Conservation (phyloP, 2,888 invertebrate species). For the Microctonus aethiopoides region DNA sequence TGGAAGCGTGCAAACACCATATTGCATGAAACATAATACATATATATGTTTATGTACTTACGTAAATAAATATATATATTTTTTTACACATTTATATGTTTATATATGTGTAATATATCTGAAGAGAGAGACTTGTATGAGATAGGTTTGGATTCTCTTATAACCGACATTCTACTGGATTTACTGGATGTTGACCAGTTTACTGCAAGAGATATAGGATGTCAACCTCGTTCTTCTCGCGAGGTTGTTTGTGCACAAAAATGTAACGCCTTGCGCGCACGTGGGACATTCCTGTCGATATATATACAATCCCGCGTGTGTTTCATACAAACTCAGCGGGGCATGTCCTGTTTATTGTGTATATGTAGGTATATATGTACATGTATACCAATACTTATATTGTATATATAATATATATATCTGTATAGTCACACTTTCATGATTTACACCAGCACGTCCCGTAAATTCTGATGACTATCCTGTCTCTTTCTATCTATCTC, state of each 20-base stretch:
- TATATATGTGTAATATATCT: not conserved
- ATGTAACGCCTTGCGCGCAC: slow-evolving; percentile 13
- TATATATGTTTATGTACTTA: not conserved
- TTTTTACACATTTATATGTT: not conserved
- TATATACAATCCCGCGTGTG: slow-evolving; percentile 1
- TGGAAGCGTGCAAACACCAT: slow-evolving; percentile 2
- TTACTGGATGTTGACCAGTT: slow-evolving; percentile 18
- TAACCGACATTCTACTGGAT: slow-evolving; percentile 24
- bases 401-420: not conserved
- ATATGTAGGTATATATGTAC: no score
- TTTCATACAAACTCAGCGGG: not conserved
- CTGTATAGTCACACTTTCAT: not conserved
- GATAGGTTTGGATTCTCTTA: not conserved
- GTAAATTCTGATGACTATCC: slow-evolving; percentile 14
- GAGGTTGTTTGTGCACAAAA: slow-evolving; percentile 3
- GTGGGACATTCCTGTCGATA: slow-evolving; percentile 13
- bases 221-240: slow-evolving; percentile 14
- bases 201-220: slow-evolving; percentile 21
- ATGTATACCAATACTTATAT: not conserved
- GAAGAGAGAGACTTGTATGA: not conserved
- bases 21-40: not conserved
- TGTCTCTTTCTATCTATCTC: not conserved
- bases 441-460: slow-evolving; percentile 12
- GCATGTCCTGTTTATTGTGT: not conserved
- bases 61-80: no score